Evolutionary conservation across 2,113 vertebrate species (phyloP).

Genomic region (Brachyhypopomus occidentalis): DNA sequence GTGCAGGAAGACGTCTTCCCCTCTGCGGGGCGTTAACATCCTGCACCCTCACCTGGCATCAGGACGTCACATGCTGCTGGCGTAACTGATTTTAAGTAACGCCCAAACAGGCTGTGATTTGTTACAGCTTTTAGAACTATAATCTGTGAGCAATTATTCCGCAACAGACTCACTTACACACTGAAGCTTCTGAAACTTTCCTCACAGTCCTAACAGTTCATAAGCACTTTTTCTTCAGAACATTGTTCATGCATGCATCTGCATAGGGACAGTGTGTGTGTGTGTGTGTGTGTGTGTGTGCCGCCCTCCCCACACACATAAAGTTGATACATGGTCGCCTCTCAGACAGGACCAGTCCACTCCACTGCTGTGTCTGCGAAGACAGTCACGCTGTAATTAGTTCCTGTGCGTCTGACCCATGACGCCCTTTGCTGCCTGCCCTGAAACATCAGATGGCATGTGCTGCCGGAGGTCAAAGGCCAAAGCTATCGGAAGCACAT

Average conservation of each 20-base stretch:
- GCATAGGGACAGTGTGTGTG: neutral
- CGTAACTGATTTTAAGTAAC: neutral
- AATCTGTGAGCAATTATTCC: no score
- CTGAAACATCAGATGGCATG: slow-evolving; percentile 52
- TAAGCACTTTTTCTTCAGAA: no score
- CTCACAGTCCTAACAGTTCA: no score
- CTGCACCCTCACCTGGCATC: neutral
- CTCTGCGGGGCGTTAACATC: neutral
- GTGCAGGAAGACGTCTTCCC: slow-evolving; percentile 4
- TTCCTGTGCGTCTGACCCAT: slow-evolving; percentile 38
- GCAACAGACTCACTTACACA: no score
- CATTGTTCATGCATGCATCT: no score
- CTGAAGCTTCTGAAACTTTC: no score
- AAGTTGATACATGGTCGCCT: slow-evolving; percentile 5
- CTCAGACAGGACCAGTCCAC: slow-evolving; percentile 10
- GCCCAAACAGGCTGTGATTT: neutral
- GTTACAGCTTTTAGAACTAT: no score
- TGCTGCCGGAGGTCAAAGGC: slow-evolving; percentile 32
- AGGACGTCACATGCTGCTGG: neutral
- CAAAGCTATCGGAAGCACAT: slow-evolving; percentile 47
- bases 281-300: no score
- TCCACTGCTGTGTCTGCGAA: neutral
- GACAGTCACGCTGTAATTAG: slow-evolving; percentile 37
- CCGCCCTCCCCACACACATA: slow-evolving; percentile 2
- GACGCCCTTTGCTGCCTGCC: slow-evolving; percentile 6